A percentile compares a stretch with the other conserved stretches of the same genome.
phyloP scores from a whole-genome alignment of 2,113 vertebrate species.

The Collichthys lucidus region DNA sequence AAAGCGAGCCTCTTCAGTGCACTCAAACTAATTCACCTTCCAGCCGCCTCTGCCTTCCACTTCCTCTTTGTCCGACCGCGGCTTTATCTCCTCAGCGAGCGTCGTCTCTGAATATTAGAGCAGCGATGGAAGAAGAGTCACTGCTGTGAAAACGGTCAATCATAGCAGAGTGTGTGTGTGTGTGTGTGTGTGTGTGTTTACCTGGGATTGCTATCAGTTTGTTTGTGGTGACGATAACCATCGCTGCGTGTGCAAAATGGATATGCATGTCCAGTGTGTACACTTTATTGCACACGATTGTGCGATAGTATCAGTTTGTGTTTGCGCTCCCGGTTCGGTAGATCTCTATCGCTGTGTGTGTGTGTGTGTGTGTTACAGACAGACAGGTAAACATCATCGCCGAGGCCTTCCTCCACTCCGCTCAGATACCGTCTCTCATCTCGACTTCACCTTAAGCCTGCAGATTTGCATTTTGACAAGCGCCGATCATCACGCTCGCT shows the following conservation, averaged over 20 bases:
- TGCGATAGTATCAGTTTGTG: slow-evolving; percentile 43
- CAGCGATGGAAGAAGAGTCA: slow-evolving; percentile 34
- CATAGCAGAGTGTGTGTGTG: neutral
- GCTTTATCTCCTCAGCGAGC: slow-evolving; percentile 60
- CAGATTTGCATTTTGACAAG: slow-evolving; percentile 79
- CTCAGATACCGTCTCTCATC: slow-evolving; percentile 63
- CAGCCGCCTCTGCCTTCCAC: slow-evolving; percentile 46
- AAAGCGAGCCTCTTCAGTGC: slow-evolving; percentile 62
- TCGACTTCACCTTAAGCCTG: slow-evolving; percentile 71
- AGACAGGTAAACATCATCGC: slow-evolving; percentile 64
- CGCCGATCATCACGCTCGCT: slow-evolving; percentile 56
- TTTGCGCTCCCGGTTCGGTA: slow-evolving; percentile 22
- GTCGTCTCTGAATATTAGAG: slow-evolving; percentile 61
- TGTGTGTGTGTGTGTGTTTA: neutral
- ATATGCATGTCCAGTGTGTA: slow-evolving; percentile 45
- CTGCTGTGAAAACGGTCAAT: slow-evolving; percentile 22
- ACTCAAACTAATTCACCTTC: slow-evolving; percentile 73
- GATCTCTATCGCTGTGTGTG: slow-evolving; percentile 52
- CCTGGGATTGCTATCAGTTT: slow-evolving; percentile 39
- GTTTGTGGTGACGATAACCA: slow-evolving; percentile 44
- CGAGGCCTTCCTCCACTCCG: slow-evolving; percentile 6
- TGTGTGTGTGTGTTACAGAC: slow-evolving; percentile 29
- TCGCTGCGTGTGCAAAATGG: slow-evolving; percentile 34
- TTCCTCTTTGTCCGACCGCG: slow-evolving; percentile 62
- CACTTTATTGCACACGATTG: slow-evolving; percentile 43